phyloP scores from a whole-genome alignment of 2,888 invertebrate genomes.

The Seladonia tumulorum region DNA sequence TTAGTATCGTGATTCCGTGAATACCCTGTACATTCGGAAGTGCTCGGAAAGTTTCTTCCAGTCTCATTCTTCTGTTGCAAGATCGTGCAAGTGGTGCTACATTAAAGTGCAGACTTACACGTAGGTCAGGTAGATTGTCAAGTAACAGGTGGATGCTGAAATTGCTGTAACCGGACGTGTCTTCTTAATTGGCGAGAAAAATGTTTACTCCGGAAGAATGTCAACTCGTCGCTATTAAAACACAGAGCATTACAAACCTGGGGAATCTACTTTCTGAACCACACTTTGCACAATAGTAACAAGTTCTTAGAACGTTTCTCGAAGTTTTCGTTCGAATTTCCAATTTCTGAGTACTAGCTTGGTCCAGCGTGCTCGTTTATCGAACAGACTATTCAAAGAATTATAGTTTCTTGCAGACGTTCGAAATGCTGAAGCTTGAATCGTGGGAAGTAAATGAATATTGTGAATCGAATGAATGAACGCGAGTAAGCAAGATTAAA shows the following conservation, averaged over 20 bases:
- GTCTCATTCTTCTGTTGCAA: slow-evolving; percentile 47
- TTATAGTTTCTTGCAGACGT: not conserved
- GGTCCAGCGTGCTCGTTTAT: not conserved
- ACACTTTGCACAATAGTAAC: not conserved
- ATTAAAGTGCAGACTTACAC: slow-evolving; percentile 55
- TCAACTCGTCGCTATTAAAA: slow-evolving; percentile 17
- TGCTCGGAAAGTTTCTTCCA: slow-evolving; percentile 21
- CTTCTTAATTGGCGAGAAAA: slow-evolving; percentile 49
- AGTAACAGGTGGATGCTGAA: slow-evolving; percentile 59
- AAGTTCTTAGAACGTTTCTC: not conserved
- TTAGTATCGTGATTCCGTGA: not conserved
- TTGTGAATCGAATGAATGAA: too few relatives aligned
- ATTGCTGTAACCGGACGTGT: slow-evolving; percentile 54
- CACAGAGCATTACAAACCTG: not conserved
- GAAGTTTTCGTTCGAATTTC: not conserved
- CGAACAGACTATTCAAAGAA: not conserved
- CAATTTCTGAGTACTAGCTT: not conserved
- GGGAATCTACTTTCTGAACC: not conserved
- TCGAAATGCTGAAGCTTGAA: too few relatives aligned
- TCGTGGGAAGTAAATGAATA: too few relatives aligned
- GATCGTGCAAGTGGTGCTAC: slow-evolving; percentile 53
- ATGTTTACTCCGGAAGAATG: slow-evolving; percentile 31
- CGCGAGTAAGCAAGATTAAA: too few relatives aligned
- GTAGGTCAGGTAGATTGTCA: slow-evolving; percentile 55
- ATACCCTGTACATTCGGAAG: slow-evolving; percentile 39